phyloP scores from a whole-genome alignment of 2,888 invertebrate genomes.

The Parnassius smintheus region DNA sequence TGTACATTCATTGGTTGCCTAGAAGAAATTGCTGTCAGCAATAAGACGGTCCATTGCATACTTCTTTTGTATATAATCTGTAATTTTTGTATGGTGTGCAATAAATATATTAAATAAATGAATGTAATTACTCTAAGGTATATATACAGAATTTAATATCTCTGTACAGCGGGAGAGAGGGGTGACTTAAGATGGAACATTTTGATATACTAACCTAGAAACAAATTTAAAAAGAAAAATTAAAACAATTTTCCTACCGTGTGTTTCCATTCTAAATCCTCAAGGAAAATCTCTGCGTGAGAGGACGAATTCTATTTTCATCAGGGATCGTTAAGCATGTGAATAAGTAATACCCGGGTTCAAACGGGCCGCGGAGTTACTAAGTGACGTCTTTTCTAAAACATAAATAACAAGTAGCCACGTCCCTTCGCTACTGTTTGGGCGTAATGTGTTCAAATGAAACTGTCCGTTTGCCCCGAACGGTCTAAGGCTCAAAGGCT shows the following conservation, averaged over 20 bases:
- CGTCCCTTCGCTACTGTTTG: background rate
- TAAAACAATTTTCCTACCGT: slow-evolving; percentile 28
- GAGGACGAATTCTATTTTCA: slow-evolving; percentile 52
- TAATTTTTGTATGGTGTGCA: no score
- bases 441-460: slow-evolving; percentile 3
- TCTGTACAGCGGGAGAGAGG: no score
- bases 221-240: no score
- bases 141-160: no score
- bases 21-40: no score
- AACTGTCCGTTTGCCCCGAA: slow-evolving; percentile 2
- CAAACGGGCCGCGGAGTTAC: slow-evolving; percentile 28
- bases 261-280: slow-evolving; percentile 36
- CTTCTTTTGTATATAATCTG: no score
- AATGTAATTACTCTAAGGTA: no score
- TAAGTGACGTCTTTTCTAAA: slow-evolving; percentile 26
- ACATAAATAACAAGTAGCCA: slow-evolving; percentile 15
- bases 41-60: no score
- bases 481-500: slow-evolving; percentile 1
- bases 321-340: slow-evolving; percentile 47
- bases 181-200: no score
- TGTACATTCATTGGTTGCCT: no score
- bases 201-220: no score
- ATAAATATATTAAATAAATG: no score
- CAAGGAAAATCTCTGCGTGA: slow-evolving; percentile 41
- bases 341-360: slow-evolving; percentile 51